Percentiles rank a stretch among this genome's conserved stretches.
Evolutionary conservation across 1,140 invertebrate genomes (phyloP).

Genomic region (Geopemphigus sp.): DNA sequence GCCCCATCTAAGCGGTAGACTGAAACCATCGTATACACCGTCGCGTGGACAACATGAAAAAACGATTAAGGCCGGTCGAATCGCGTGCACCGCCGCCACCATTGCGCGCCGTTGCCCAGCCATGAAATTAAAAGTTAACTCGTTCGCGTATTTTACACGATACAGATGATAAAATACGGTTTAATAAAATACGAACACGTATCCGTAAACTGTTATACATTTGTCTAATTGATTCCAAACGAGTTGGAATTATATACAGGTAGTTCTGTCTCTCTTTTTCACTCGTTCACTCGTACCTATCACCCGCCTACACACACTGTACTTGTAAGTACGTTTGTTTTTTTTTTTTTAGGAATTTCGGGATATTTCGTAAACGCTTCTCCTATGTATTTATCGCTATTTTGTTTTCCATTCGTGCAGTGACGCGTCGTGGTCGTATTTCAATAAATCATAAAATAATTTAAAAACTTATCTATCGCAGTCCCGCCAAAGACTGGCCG

Average conservation of each 20-base stretch:
- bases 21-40: conserved; percentile 7
- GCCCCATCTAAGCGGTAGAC: background rate
- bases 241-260: background rate
- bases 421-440: background rate
- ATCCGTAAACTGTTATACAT: background rate
- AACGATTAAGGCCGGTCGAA: conserved; percentile 15
- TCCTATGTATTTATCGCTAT: background rate
- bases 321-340: background rate
- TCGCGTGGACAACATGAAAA: conserved; percentile 14
- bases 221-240: conserved; percentile 29
- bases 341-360: too few species aligned
- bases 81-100: too few species aligned
- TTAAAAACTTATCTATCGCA: conserved; percentile 13
- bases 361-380: background rate
- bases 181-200: conserved; percentile 17
- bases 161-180: conserved; percentile 5
- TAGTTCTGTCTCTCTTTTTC: too few species aligned
- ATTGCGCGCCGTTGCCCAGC: background rate
- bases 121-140: conserved; percentile 35
- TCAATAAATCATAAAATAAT: conserved; percentile 38
- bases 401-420: too few species aligned
- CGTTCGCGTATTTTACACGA: conserved; percentile 5
- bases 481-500: background rate
- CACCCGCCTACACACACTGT: background rate
- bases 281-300: too few species aligned